Evolutionary conservation across 2,888 invertebrate genomes (phyloP).

Genomic region (Biston betularia): DNA sequence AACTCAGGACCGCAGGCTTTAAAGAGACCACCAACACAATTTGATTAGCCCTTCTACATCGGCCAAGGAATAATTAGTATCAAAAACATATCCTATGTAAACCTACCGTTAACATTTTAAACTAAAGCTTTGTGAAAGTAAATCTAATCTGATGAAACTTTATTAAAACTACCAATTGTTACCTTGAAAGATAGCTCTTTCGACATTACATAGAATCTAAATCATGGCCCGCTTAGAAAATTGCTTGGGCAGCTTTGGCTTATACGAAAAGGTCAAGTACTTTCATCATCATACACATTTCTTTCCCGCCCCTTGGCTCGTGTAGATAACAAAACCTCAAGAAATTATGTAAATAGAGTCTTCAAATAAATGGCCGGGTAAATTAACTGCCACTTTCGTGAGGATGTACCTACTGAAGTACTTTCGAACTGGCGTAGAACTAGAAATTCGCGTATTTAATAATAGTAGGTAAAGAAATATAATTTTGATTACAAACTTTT

Average conservation of each 20-base stretch:
- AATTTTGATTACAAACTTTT: background rate
- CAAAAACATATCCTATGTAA: too few relatives aligned
- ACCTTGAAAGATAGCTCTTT: too few relatives aligned
- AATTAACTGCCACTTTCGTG: constrained; percentile 14
- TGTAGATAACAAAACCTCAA: constrained; percentile 24
- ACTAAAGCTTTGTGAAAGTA: too few relatives aligned
- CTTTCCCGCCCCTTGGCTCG: constrained; percentile 44
- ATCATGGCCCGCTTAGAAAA: background rate
- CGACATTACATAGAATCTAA: background rate
- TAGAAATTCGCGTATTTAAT: background rate
- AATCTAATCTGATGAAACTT: too few relatives aligned
- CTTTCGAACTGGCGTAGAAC: background rate
- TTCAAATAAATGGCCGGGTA: constrained; percentile 18
- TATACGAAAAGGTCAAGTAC: constrained; percentile 30
- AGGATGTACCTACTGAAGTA: background rate
- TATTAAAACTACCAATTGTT: too few relatives aligned
- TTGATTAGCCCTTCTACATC: too few relatives aligned
- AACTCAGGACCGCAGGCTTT: background rate
- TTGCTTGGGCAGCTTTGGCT: constrained; percentile 3
- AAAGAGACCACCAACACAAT: background rate
- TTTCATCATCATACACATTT: constrained; percentile 30
- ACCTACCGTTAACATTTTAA: too few relatives aligned
- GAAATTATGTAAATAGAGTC: constrained; percentile 29
- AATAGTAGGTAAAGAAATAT: background rate
- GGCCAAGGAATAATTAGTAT: too few relatives aligned